A percentile compares a stretch with the other conserved stretches of the same genome.
phyloP scores from a whole-genome alignment of 2,113 vertebrate species.

The Sphaerodactylus townsendi region DNA sequence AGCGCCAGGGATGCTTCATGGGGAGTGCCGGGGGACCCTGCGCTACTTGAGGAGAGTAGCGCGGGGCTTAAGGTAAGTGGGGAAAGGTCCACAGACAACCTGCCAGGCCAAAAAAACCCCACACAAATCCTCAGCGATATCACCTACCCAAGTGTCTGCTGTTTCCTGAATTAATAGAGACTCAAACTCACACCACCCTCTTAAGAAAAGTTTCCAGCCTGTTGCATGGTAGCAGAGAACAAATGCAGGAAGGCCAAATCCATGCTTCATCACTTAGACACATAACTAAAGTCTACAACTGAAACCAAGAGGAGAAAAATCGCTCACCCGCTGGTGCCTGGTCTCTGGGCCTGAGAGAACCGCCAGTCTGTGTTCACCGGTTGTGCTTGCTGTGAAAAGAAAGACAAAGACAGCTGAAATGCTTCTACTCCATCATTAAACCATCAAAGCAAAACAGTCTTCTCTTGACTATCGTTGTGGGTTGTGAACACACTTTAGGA shows the following conservation, averaged over 20 bases:
- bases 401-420: slow-evolving; percentile 72
- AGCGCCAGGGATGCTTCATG: too few species aligned
- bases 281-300: neutral
- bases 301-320: slow-evolving; percentile 23
- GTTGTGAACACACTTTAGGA: neutral
- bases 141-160: neutral
- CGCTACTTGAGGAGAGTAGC: too few species aligned
- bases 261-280: neutral
- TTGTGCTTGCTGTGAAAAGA: slow-evolving; percentile 91
- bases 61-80: too few species aligned
- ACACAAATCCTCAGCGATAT: neutral
- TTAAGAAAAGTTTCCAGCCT: too few species aligned
- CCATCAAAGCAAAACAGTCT: neutral
- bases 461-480: neutral
- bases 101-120: neutral
- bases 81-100: too few species aligned
- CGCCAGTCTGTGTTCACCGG: slow-evolving; percentile 93
- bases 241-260: neutral
- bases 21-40: too few species aligned
- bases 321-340: slow-evolving; percentile 96
- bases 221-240: neutral
- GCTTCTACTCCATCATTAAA: slow-evolving; percentile 33
- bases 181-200: neutral
- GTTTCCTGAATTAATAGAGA: neutral
- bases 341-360: slow-evolving; percentile 96